Conservation (phyloP, 2,797 vertebrate species). For the Mus minutoides region DNA sequence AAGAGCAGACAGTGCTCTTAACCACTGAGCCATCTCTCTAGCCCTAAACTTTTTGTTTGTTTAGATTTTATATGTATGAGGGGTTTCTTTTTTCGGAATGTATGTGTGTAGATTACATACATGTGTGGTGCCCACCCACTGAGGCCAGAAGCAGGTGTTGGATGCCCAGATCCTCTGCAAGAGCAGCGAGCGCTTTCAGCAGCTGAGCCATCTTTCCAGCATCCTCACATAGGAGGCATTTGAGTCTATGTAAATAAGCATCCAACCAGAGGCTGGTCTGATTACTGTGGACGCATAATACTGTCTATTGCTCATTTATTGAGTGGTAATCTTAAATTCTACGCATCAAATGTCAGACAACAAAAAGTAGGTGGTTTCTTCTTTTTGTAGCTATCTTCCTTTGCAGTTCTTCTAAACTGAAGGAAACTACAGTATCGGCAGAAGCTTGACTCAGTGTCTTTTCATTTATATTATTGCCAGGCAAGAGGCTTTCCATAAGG, state of each 20-base stretch:
- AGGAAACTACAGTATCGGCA: background rate
- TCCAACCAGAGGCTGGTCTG: background rate
- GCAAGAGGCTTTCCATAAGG: background rate
- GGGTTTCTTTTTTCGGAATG: background rate
- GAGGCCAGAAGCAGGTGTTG: background rate
- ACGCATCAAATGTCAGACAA: background rate
- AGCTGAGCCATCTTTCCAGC: background rate
- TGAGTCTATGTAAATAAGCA: background rate
- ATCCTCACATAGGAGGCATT: background rate
- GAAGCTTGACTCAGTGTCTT: background rate
- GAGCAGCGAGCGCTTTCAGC: background rate
- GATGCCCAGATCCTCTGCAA: background rate
- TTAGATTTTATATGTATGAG: background rate
- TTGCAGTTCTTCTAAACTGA: background rate
- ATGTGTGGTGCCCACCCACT: background rate
- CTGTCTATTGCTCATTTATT: background rate
- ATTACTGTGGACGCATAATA: background rate
- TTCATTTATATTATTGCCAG: background rate
- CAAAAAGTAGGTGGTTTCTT: background rate
- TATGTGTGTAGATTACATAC: background rate
- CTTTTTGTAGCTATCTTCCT: background rate
- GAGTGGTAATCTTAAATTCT: conserved; percentile 20
- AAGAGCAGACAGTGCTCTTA: too few relatives aligned
- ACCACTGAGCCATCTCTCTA: too few relatives aligned
- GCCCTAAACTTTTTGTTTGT: background rate